Evolutionary conservation across 2,888 invertebrate genomes (phyloP).

Genomic region (Oscheius sp.): DNA sequence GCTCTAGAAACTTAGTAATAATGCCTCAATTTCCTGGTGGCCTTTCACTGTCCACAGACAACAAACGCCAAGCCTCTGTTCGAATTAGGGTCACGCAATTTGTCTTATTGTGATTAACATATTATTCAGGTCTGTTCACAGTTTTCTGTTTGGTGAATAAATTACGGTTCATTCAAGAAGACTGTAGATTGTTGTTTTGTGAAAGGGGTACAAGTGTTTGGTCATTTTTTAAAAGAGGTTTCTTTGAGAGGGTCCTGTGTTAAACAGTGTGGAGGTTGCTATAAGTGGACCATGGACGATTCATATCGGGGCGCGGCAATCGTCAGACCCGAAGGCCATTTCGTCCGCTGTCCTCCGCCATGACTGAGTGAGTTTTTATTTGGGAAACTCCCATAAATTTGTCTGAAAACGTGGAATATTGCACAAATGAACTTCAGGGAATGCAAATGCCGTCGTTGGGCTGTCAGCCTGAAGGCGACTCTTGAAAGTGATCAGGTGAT

Average conservation of each 20-base stretch:
- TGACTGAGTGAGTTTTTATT: constrained; percentile 32
- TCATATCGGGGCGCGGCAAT: constrained; percentile 35
- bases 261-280: constrained; percentile 19
- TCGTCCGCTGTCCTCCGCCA: constrained; percentile 24
- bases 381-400: neutral
- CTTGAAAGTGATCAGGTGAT: constrained; percentile 65
- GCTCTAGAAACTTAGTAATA: neutral
- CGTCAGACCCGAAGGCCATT: constrained; percentile 31
- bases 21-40: constrained; percentile 16
- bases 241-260: neutral
- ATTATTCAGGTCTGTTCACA: constrained; percentile 17
- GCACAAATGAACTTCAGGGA: constrained; percentile 11
- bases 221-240: neutral
- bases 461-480: constrained; percentile 65
- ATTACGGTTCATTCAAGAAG: constrained; percentile 16
- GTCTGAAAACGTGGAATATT: neutral
- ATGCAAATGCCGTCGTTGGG: constrained; percentile 68
- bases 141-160: constrained; percentile 32
- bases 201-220: neutral
- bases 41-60: constrained; percentile 10
- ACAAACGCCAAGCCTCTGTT: neutral
- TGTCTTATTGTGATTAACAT: constrained; percentile 22
- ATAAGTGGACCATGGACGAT: constrained; percentile 26
- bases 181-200: neutral
- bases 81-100: constrained; percentile 8